Conservation (phyloP, 2,888 invertebrate genomes). For the Diarsia rubi region DNA sequence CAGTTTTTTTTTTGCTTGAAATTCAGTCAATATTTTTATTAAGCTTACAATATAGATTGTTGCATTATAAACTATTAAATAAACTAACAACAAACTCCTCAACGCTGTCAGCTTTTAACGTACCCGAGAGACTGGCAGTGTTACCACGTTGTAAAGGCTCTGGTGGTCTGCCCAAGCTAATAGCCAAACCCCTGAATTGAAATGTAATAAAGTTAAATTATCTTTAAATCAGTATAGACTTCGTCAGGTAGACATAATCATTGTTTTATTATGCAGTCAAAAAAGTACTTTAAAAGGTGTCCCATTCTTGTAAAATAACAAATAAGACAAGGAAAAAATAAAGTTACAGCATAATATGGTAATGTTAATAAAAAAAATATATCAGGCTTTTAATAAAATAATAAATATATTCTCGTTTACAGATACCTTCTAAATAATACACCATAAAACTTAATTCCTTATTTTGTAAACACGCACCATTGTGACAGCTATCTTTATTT, state of each 20-base stretch:
- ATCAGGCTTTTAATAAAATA: neutral
- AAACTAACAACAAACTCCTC: neutral
- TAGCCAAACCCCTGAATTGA: neutral
- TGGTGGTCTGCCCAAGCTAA: too few relatives aligned
- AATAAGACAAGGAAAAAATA: neutral
- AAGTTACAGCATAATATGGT: neutral
- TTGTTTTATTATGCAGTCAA: too few relatives aligned
- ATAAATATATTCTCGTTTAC: neutral
- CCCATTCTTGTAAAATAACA: neutral
- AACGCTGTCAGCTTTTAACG: too few relatives aligned
- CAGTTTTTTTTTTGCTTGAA: neutral
- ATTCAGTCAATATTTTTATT: too few relatives aligned
- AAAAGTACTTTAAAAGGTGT: too few relatives aligned
- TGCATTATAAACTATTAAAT: neutral
- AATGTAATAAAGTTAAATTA: neutral
- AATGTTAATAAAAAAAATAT: neutral
- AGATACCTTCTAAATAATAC: neutral
- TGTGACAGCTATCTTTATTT: slow-evolving; percentile 19
- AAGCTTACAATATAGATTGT: neutral
- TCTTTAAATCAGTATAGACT: neutral
- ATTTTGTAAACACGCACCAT: slow-evolving; percentile 15
- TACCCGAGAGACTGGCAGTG: too few relatives aligned
- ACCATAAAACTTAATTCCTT: neutral
- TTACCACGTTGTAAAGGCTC: too few relatives aligned
- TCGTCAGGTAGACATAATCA: neutral